A percentile compares a stretch with the other conserved stretches of the same genome.
These are phyloP conservation scores for Camponotus vicinus DNA, from an alignment of 1,140 invertebrate genomes.

Conservation along the genomic window DNA sequence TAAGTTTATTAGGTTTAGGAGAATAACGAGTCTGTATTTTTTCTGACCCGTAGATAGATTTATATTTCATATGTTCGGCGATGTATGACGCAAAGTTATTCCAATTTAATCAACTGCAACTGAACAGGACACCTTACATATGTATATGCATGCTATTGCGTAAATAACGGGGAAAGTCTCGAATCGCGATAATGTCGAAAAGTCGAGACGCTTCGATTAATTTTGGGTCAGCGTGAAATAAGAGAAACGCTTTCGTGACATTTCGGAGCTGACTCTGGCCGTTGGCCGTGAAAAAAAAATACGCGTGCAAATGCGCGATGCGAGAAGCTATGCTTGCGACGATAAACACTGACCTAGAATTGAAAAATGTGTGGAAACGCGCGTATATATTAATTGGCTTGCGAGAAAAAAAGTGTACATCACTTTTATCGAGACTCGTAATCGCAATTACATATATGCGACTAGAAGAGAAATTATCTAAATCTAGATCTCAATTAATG, in stretches of 20 bases:
- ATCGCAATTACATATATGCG: slow-evolving; percentile 12
- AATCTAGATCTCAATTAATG: slow-evolving; percentile 23
- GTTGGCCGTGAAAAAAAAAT: slow-evolving; percentile 57
- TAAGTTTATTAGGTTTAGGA: not conserved
- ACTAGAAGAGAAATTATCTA: slow-evolving; percentile 15
- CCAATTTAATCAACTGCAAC: not conserved
- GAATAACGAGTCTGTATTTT: not conserved
- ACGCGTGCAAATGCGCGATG: not conserved
- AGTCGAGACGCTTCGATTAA: not conserved
- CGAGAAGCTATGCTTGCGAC: slow-evolving; percentile 34
- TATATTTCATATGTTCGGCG: not conserved
- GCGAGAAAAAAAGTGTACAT: not conserved
- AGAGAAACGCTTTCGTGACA: slow-evolving; percentile 32
- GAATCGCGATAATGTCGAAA: slow-evolving; percentile 11
- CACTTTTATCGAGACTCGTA: slow-evolving; percentile 8
- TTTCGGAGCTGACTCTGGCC: not conserved
- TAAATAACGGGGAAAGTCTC: slow-evolving; percentile 47
- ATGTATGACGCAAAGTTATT: slow-evolving; percentile 30
- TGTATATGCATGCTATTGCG: slow-evolving; percentile 17
- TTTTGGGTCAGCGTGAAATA: slow-evolving; percentile 37
- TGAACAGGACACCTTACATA: not conserved
- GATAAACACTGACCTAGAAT: slow-evolving; percentile 65
- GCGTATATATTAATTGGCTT: slow-evolving; percentile 25
- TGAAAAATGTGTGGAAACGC: slow-evolving; percentile 19
- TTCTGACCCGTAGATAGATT: not conserved